A percentile compares a stretch with the other conserved stretches of the same genome.
Conservation (phyloP, 2,113 vertebrate species). For the Perca fluviatilis region DNA sequence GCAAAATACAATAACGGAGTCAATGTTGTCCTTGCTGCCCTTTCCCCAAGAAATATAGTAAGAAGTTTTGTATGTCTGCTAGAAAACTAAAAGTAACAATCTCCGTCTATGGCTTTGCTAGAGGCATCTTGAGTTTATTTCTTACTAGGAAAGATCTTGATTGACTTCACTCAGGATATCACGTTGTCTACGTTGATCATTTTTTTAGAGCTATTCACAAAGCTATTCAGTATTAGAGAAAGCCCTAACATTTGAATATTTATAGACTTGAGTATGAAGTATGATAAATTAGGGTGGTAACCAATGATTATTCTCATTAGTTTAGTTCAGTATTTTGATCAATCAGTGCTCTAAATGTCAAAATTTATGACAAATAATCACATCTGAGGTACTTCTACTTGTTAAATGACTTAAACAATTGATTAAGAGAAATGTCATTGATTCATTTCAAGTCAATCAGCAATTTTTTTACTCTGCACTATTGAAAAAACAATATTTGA, state of each 20-base stretch:
- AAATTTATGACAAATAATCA: not conserved
- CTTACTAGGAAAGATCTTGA: not conserved
- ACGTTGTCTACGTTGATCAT: not conserved
- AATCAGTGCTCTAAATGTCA: not conserved
- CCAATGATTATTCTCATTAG: not conserved
- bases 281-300: not conserved
- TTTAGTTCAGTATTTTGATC: too few relatives aligned
- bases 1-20: slow-evolving; percentile 22
- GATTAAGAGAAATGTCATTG: not conserved
- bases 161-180: slow-evolving; percentile 51
- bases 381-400: not conserved
- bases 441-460: not conserved
- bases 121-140: slow-evolving; percentile 4
- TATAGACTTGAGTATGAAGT: not conserved
- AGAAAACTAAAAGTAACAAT: slow-evolving; percentile 3
- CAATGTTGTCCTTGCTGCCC: slow-evolving; percentile 18
- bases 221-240: not conserved
- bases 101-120: slow-evolving; percentile 3
- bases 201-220: not conserved
- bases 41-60: slow-evolving; percentile 6
- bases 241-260: not conserved
- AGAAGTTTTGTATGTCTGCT: not conserved
- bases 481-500: not conserved
- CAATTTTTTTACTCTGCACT: not conserved
- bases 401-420: not conserved